A percentile compares a stretch with the other conserved stretches of the same genome.
Conservation (phyloP, 2,797 vertebrate species). For the Sebastolobus altivelis region DNA sequence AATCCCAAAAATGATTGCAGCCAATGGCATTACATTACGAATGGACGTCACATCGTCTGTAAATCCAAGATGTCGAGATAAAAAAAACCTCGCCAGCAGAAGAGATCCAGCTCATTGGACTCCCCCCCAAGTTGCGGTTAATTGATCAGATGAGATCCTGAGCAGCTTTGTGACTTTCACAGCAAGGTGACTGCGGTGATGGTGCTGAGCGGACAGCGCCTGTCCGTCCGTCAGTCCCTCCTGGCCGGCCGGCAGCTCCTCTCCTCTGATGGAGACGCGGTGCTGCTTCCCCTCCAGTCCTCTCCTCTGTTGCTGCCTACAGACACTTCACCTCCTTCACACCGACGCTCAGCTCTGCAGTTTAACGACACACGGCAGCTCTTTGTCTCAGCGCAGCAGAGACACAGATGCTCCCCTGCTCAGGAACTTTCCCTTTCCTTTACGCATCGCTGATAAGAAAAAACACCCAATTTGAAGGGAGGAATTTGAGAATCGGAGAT, state of each 20-base stretch:
- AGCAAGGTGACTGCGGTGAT: slow-evolving; percentile 80
- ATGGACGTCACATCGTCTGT: slow-evolving; percentile 75
- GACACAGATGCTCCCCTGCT: slow-evolving; percentile 24
- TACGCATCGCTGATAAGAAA: slow-evolving; percentile 17
- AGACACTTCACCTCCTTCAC: slow-evolving; percentile 78
- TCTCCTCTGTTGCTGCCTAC: slow-evolving; percentile 68
- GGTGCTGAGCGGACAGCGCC: slow-evolving; percentile 85
- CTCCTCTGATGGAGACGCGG: slow-evolving; percentile 33
- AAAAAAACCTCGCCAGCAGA: slow-evolving; percentile 24
- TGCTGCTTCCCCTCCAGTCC: slow-evolving; percentile 13
- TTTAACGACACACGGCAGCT: slow-evolving; percentile 45
- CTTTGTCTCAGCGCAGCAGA: slow-evolving; percentile 69
- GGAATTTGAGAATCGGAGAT: not conserved
- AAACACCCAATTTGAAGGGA: slow-evolving; percentile 2
- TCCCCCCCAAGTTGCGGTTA: slow-evolving; percentile 33
- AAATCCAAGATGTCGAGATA: slow-evolving; percentile 74
- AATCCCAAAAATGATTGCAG: slow-evolving; percentile 70
- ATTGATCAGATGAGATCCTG: slow-evolving; percentile 51
- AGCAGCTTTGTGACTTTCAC: slow-evolving; percentile 75
- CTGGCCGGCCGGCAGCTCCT: slow-evolving; percentile 15
- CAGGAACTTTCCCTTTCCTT: slow-evolving; percentile 40
- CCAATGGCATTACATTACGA: slow-evolving; percentile 72
- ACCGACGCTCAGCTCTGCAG: slow-evolving; percentile 58
- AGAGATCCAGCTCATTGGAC: slow-evolving; percentile 54
- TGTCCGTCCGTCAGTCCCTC: slow-evolving; percentile 11